Evolutionary conservation across 2,888 invertebrate genomes (phyloP), one percentile per base, ranked within the genome.

Genomic region (Temnothorax ravouxi): DNA sequence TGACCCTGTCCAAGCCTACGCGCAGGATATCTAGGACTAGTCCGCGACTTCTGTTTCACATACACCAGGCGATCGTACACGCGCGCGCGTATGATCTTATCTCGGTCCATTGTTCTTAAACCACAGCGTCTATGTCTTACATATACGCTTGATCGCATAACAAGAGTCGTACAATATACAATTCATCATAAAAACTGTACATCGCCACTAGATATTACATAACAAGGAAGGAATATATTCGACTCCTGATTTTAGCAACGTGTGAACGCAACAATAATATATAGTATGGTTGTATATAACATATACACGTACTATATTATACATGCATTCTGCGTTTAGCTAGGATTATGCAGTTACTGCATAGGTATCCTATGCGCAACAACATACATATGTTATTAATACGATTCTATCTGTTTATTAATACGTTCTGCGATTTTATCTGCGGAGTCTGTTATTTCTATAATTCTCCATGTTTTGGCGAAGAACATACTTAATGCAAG

Each of bases 11-110:
- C 87, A 59, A 76, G 86, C 89, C 86, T 86, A 90, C 86, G 89
- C 85, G 84, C 72, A 71, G 75, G 76, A 79, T 89, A 90, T 91
- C 90, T 90, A 89, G 91, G 86, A 90, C 77, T 89, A 91, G 89
- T 89, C 88, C 85, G 90, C 86, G 88, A 90, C 90, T 90, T 90
- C 89, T 90, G 91, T 87, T 85, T 72, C 66, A 79, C 41, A 44
- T 4, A 34, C 15, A 66, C 5, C 5, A 21, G 34, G 4, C 34
- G 18, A 34, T 29, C 34, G 6, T 18, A 3, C 34, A 0, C 18
- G 1, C 18, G 8, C 62, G n/a, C n/a, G 11, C 34, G n/a, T 3
- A 25, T 76, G 90, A 90, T 90, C 91, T 89, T 90, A 90, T 90
- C 90, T 85, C 74, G 21, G 34, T 84, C 91, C 87, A 90, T 90